Base-by-base conservation (phyloP, 2,888 invertebrate genomes). In the Zele albiditarsus region DNA sequence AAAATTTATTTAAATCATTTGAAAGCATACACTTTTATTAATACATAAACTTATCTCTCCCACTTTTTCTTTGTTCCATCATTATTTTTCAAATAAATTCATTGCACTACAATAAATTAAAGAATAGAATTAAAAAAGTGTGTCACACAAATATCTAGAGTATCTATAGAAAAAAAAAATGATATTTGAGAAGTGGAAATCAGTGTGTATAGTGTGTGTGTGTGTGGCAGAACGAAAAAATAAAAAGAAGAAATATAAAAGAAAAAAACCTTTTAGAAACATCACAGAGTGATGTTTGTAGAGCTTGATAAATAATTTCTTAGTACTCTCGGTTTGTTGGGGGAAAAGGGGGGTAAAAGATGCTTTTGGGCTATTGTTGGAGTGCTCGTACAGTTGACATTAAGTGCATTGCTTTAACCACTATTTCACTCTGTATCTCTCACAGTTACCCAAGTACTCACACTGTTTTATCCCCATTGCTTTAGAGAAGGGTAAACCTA, bases 351-450 rank as follows among this genome's bases (percentile, higher is more conserved):
- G 20, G 20, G 20, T 38, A 12, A 38, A 20, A 20, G 53, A 53
- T 53, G 53, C 20, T 53, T 60, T 60, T 60, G 27, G 16, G 60
- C 28, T 60, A 60, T 60, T 60, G 27, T 60, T 28, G 60, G 28
- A 25, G 60, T 28, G 53, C 53, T 53, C 53, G 53, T 53, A 53
- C 53, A 53, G 63, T 71, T 73, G 75, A 73, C 77, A 62, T 28
- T 73, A 73, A 77, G 73, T 73, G 75, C 75, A 73, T 73, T 77
- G 72, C 69, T 73, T 66, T 70, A 25, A 31, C 62, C 33, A 16
- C 28, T 60, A 60, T 53, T 53, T 23, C 53, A 53, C 53, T 53
- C 53, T 53, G 0, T 53, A 20, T 53, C 53, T 53, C 53, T 53
- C 20, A 8, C 8, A 20, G 1, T 23, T 20, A 20, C 23, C 20